Evolutionary conservation across 2,888 invertebrate genomes (phyloP), one percentile per base, ranked within the genome.

Genomic region (Beris morrisii): DNA sequence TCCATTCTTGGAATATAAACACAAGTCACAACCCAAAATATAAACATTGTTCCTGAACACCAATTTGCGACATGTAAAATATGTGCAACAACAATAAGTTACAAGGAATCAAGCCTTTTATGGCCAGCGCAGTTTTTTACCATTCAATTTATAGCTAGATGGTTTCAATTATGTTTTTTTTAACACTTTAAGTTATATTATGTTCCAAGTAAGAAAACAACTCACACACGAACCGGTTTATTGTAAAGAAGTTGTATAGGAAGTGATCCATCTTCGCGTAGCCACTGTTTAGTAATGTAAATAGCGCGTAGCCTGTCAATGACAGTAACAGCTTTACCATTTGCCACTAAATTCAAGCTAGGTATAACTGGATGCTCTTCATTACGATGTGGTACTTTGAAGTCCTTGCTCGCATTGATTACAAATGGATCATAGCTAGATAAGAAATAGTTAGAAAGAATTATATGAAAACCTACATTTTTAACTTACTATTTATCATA

Each of bases 201-300:
- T 22, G 5, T 48, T 48, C 48, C 22, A 22, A 22, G 22, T 22
- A 22, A 32, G 12, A 32, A 28, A n/a, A 13, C 22, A 32, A 44
- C 53, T 64, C 45, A 64, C 64, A 38, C 43, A 46, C n/a, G 52
- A 30, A 66, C 59, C 43, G 57, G 57, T 13, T 31, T 44, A 4
- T 45, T n/a, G 28, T 57, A 31, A 4, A 69, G 22, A 9, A 43
- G 31, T 13, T 28, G 38, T 45, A 69, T 46, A 46, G 69, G 69
- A 32, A 69, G 61, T 7, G 55, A 64, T 28, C 67, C 69, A 48
- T 69, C 69, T 30, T 65, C 66, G 6, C 57, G 52, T 1, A 56
- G 22, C 69, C 69, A 69, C n/a, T 69, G 69, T 52, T 69, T 64
- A 3, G 69, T 44, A 12, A 69, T 61, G 38, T 61, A 69, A 28